Evolutionary conservation across 23 tunicate genomes (phyloP), one percentile per base, ranked within the genome.

Genomic region (Ascidia mentula): DNA sequence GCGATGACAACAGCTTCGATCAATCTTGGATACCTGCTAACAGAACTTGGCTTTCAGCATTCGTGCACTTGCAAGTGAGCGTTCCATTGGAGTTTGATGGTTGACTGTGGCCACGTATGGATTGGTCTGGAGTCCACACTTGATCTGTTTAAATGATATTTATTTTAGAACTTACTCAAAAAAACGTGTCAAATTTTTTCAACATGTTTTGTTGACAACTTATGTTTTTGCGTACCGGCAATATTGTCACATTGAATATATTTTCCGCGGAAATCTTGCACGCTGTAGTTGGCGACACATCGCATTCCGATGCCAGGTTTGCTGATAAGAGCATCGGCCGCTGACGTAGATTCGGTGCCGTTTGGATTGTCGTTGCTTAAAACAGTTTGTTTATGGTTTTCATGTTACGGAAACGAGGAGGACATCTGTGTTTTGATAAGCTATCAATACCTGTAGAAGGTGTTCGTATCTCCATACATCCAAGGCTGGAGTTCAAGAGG

Each of bases 401-500:
- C n/a, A n/a, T n/a, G n/a, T n/a, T n/a, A n/a, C n/a, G n/a, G n/a
- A n/a, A n/a, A n/a, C n/a, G n/a, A n/a, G n/a, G n/a, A n/a, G n/a
- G n/a, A n/a, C n/a, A n/a, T n/a, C n/a, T n/a, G n/a, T n/a, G n/a
- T 18, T 6, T 82, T n/a, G n/a, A n/a, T n/a, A n/a, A n/a, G n/a
- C n/a, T n/a, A n/a, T n/a, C n/a, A n/a, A n/a, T 82, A 93, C 98
- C 98, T 93, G 87, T 38, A 93, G 40, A 88, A 93, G 28, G 89
- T 80, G 72, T 84, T 88, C 34, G 87, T 88, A 79, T 84, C 83
- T 13, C 96, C 99, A 75, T 91, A 96, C 97, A 96, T 91, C 99
- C 96, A 91, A 4, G 92, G 96, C 39, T 96, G 99, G 12, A 96
- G 84, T 85, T 96, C 97, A 18, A 96, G 88, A 1, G 97, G 78